Conservation (phyloP, 1,140 invertebrate species). For the Magallana angulata region DNA sequence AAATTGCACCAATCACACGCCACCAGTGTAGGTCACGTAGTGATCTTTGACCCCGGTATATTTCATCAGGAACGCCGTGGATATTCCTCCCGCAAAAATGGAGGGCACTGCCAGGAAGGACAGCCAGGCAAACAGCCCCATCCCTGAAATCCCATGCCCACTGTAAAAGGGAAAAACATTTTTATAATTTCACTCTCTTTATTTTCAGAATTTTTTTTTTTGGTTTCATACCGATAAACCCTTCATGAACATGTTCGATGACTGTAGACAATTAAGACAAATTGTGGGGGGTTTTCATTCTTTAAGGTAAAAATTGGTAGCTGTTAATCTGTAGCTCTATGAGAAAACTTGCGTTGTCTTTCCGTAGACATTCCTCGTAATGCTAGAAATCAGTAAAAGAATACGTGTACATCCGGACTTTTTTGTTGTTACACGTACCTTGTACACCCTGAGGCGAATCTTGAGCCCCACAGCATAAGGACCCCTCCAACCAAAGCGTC, state of each 20-base stretch:
- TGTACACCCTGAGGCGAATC: slow-evolving; percentile 69
- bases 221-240: too few species aligned
- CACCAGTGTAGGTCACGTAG: slow-evolving; percentile 60
- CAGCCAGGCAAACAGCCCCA: slow-evolving; percentile 68
- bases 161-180: slow-evolving; percentile 58
- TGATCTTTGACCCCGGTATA: slow-evolving; percentile 63
- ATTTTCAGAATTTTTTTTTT: too few species aligned
- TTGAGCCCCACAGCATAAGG: slow-evolving; percentile 66
- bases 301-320: too few species aligned
- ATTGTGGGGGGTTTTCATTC: too few species aligned
- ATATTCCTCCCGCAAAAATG: slow-evolving; percentile 73
- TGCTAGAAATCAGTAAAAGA: neutral
- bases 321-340: too few species aligned
- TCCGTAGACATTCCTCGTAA: too few species aligned
- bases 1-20: neutral
- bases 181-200: too few species aligned
- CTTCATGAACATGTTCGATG: too few species aligned
- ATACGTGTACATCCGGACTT: neutral
- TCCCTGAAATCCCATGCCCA: slow-evolving; percentile 73
- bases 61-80: slow-evolving; percentile 70
- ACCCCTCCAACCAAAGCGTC: slow-evolving; percentile 64
- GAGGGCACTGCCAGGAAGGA: slow-evolving; percentile 70
- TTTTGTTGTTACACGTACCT: slow-evolving; percentile 56
- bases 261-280: too few species aligned
- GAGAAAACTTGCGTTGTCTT: too few species aligned